phyloP scores from a whole-genome alignment of 2,113 vertebrate genomes.

The Dicentrarchus labrax region DNA sequence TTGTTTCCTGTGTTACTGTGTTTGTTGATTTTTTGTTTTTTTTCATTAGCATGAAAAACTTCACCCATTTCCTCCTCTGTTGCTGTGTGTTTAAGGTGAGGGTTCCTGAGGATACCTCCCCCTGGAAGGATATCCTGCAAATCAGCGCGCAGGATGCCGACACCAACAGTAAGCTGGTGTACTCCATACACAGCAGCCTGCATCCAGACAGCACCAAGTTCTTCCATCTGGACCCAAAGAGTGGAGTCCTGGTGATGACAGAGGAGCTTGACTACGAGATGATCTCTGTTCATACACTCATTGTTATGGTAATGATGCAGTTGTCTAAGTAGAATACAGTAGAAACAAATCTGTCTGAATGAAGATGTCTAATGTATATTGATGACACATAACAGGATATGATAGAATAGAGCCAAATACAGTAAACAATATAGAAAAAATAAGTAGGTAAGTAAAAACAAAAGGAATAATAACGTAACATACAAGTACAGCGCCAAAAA shows the following conservation, averaged over 20 bases:
- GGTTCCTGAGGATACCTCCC: slow-evolving; percentile 91
- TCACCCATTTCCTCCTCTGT: too few species aligned
- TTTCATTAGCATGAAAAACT: background rate
- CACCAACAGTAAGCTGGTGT: slow-evolving; percentile 90
- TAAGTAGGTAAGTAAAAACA: too few species aligned
- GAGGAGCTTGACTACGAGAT: slow-evolving; percentile 89
- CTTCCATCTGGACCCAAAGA: slow-evolving; percentile 94
- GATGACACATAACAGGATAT: background rate
- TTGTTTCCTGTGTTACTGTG: background rate
- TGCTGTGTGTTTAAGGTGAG: slow-evolving; percentile 61
- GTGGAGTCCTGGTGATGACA: slow-evolving; percentile 87
- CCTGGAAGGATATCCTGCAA: slow-evolving; percentile 89
- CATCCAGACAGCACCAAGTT: slow-evolving; percentile 87
- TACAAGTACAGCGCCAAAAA: background rate
- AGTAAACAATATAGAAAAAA: too few species aligned
- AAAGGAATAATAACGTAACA: too few species aligned
- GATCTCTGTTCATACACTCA: slow-evolving; percentile 87
- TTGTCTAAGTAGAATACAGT: background rate
- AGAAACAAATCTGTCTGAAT: background rate
- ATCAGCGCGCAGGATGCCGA: slow-evolving; percentile 91
- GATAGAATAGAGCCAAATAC: background rate
- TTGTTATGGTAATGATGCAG: slow-evolving; percentile 89
- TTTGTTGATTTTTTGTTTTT: background rate
- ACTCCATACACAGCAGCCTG: slow-evolving; percentile 90
- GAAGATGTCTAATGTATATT: background rate